Evolutionary conservation across 2,888 invertebrate species (phyloP).

Genomic region (Odontothrips loti): DNA sequence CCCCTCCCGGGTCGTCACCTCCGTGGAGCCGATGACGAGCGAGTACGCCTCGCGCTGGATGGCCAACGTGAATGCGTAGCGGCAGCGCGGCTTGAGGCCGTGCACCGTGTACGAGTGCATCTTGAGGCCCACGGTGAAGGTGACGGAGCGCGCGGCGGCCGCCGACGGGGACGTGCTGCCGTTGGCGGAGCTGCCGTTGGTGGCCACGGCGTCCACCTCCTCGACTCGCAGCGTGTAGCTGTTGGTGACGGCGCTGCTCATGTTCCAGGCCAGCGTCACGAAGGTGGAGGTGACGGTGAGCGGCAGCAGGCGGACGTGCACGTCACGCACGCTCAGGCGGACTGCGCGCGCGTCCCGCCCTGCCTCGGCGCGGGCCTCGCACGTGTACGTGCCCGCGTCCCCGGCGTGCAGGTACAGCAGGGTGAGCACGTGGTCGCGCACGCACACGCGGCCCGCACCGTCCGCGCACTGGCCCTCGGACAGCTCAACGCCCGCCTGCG

Average conservation of each 20-base stretch:
- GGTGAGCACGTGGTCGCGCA: slow-evolving; percentile 37
- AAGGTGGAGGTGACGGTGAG: slow-evolving; percentile 43
- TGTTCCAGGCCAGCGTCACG: slow-evolving; percentile 45
- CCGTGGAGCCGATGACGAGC: slow-evolving; percentile 41
- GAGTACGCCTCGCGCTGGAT: slow-evolving; percentile 42
- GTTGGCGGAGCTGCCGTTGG: not conserved
- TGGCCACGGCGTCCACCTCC: slow-evolving; percentile 30
- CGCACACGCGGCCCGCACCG: slow-evolving; percentile 34
- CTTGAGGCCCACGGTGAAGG: slow-evolving; percentile 37
- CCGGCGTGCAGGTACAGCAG: slow-evolving; percentile 38
- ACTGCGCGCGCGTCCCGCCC: slow-evolving; percentile 38
- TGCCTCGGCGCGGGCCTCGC: slow-evolving; percentile 36
- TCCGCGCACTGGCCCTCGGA: slow-evolving; percentile 35
- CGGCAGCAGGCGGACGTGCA: slow-evolving; percentile 40
- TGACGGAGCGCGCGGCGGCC: slow-evolving; percentile 33
- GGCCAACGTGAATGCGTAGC: slow-evolving; percentile 46
- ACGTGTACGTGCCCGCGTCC: slow-evolving; percentile 39
- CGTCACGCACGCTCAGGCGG: slow-evolving; percentile 36
- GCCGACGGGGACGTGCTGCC: not conserved
- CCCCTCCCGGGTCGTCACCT: slow-evolving; percentile 38
- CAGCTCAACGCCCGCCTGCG: slow-evolving; percentile 33
- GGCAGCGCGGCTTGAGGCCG: slow-evolving; percentile 44
- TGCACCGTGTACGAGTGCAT: slow-evolving; percentile 46
- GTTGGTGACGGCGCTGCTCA: slow-evolving; percentile 40
- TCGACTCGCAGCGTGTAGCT: slow-evolving; percentile 37